Percentiles rank a stretch among this genome's conserved stretches.
Conservation (phyloP, 2,797 vertebrate genomes). For the Cryptoblepharus egeriae region DNA sequence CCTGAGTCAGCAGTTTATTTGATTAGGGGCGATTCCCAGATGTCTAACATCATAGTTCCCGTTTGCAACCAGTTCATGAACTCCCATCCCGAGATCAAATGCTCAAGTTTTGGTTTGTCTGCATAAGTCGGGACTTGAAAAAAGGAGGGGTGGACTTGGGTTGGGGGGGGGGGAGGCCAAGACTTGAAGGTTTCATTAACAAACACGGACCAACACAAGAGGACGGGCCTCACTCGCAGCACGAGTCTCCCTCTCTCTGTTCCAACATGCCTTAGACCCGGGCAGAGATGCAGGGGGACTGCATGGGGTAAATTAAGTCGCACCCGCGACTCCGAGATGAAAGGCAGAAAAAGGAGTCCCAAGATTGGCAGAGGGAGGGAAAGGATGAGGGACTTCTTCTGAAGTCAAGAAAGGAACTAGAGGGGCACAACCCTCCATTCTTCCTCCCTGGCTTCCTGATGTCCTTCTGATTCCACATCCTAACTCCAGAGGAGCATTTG, state of each 20-base stretch:
- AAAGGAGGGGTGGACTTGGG: not conserved
- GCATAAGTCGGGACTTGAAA: slow-evolving; percentile 43
- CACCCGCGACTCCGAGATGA: not conserved
- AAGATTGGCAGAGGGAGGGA: not conserved
- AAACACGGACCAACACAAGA: not conserved
- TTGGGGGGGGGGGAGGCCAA: not conserved
- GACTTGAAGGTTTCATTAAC: slow-evolving; percentile 29
- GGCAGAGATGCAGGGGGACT: slow-evolving; percentile 6
- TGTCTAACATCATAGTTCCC: not conserved
- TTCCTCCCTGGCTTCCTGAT: too few species aligned
- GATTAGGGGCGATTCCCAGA: slow-evolving; percentile 56
- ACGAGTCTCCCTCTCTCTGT: not conserved
- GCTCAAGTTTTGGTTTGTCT: not conserved
- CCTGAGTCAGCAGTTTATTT: slow-evolving; percentile 61
- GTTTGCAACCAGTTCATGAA: slow-evolving; percentile 58
- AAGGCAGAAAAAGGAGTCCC: not conserved
- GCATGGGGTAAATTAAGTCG: slow-evolving; percentile 1
- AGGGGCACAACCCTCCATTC: too few species aligned
- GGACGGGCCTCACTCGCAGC: not conserved
- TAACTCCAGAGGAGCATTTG: not conserved
- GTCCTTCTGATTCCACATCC: not conserved
- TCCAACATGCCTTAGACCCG: slow-evolving; percentile 2
- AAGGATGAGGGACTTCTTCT: not conserved
- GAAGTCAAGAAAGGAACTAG: not conserved
- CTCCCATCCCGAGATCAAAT: slow-evolving; percentile 26